phyloP scores from a whole-genome alignment of 2,888 invertebrate genomes.

The Drosophila eohydei region DNA sequence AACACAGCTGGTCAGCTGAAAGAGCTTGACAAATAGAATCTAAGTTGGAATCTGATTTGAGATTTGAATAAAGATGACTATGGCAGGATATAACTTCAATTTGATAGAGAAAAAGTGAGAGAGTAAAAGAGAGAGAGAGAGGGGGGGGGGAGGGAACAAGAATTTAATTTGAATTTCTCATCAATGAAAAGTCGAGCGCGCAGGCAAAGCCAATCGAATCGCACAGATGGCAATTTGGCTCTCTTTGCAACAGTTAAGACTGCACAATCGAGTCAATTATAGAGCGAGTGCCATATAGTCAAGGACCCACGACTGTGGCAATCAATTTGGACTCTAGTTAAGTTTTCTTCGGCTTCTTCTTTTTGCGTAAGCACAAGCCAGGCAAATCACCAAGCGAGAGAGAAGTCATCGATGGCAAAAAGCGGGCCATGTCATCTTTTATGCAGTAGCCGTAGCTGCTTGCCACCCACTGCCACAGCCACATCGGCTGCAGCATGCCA shows the following conservation, averaged over 20 bases:
- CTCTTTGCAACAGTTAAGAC: constrained; percentile 1
- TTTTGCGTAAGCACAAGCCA: constrained; percentile 26
- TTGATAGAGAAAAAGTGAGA: neutral
- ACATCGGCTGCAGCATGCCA: constrained; percentile 20
- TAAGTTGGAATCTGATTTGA: constrained; percentile 2
- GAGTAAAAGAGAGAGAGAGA: neutral
- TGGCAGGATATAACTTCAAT: neutral
- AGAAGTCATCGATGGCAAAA: constrained; percentile 53
- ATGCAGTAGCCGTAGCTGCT: constrained; percentile 48
- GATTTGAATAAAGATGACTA: neutral
- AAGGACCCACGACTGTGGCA: constrained; percentile 10
- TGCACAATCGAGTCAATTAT: constrained; percentile 32
- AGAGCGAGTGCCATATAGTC: constrained; percentile 14
- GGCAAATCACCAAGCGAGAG: constrained; percentile 4
- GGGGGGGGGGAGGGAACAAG: neutral
- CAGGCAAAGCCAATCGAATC: neutral
- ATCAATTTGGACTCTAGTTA: constrained; percentile 32
- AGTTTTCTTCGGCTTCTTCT: neutral
- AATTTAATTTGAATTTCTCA: neutral
- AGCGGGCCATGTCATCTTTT: constrained; percentile 59
- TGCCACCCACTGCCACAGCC: constrained; percentile 1
- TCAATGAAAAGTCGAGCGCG: neutral
- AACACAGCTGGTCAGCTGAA: neutral
- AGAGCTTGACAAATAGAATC: constrained; percentile 6
- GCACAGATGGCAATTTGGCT: constrained; percentile 2